Evolutionary conservation across 2,797 vertebrate genomes (phyloP).

Genomic region (Cyclopterus lumpus): DNA sequence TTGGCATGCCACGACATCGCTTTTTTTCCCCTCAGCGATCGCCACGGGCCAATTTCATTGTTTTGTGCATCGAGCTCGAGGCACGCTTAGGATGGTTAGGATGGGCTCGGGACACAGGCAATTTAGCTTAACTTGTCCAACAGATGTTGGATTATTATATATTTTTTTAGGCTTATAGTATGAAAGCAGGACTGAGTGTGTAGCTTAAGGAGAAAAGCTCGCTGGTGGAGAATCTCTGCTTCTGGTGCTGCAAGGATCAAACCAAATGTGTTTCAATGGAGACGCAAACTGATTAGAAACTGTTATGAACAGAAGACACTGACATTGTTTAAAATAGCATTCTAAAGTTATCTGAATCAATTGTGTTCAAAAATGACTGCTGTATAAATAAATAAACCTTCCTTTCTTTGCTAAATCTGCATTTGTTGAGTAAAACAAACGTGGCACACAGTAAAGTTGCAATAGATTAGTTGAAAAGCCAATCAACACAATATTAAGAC

Average conservation of each 20-base stretch:
- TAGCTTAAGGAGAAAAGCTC: constrained; percentile 13
- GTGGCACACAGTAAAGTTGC: neutral
- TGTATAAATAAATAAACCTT: neutral
- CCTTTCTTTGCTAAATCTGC: neutral
- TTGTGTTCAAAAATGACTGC: neutral
- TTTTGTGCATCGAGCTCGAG: constrained; percentile 40
- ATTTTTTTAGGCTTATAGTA: constrained; percentile 27
- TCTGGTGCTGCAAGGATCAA: constrained; percentile 2
- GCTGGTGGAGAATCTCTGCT: neutral
- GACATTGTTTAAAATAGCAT: neutral
- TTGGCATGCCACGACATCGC: constrained; percentile 59
- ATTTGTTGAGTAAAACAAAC: neutral
- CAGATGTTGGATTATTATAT: constrained; percentile 49
- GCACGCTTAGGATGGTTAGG: constrained; percentile 36
- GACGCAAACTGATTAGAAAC: constrained; percentile 14
- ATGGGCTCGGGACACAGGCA: constrained; percentile 46
- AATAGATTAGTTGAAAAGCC: neutral
- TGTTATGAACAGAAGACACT: constrained; percentile 3
- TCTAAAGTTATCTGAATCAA: neutral
- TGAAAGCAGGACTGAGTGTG: constrained; percentile 27
- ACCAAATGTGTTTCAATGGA: constrained; percentile 7
- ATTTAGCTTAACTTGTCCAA: constrained; percentile 59
- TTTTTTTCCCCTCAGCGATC: constrained; percentile 19
- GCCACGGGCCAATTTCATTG: constrained; percentile 47
- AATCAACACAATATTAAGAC: neutral